Conservation (phyloP, 2,888 invertebrate genomes). For the Pseudoips prasinana region DNA sequence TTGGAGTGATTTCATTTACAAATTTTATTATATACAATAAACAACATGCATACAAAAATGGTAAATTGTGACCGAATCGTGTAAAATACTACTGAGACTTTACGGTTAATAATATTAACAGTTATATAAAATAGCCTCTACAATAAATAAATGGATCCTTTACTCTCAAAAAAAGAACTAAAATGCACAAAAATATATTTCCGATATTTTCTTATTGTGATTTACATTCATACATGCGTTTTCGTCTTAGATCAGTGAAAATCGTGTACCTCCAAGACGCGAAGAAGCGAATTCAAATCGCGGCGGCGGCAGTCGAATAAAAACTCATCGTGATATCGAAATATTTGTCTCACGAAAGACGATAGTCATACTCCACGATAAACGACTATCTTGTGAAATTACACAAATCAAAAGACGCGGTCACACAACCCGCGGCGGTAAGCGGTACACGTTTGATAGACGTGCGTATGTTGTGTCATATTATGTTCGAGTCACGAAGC, state of each 20-base stretch:
- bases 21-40: conserved; percentile 16
- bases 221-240: too few species aligned
- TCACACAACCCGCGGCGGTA: neutral
- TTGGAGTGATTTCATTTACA: conserved; percentile 20
- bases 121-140: conserved; percentile 43
- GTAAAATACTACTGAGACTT: conserved; percentile 22
- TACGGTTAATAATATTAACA: conserved; percentile 17
- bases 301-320: conserved; percentile 14
- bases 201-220: conserved; percentile 4
- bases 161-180: conserved; percentile 9
- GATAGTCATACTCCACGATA: conserved; percentile 26
- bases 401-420: conserved; percentile 23
- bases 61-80: conserved; percentile 19
- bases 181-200: conserved; percentile 27
- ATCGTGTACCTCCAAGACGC: conserved; percentile 3
- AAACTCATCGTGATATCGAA: conserved; percentile 16
- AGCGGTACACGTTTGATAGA: too few species aligned
- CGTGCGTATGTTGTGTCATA: too few species aligned
- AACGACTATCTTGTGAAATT: conserved; percentile 34
- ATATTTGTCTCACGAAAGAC: conserved; percentile 20
- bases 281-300: conserved; percentile 3
- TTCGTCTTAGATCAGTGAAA: conserved; percentile 4
- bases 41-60: conserved; percentile 20
- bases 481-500: too few species aligned
- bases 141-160: conserved; percentile 20